Evolutionary conservation across 23 tunicate species (phyloP).

Genomic region (Clavelina lepadiformis): DNA sequence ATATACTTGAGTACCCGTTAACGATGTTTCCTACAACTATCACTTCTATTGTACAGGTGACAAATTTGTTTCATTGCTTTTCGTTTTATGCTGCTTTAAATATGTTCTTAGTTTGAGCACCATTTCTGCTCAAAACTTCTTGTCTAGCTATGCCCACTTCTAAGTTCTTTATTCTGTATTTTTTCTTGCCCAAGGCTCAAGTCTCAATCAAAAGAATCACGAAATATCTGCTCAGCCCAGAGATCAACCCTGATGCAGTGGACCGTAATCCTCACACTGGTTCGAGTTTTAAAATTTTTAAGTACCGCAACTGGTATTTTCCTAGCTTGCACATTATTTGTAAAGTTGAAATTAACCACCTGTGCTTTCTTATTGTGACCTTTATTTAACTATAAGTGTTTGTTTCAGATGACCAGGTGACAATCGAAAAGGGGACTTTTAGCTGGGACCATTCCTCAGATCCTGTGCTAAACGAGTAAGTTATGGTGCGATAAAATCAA

Average conservation of each 20-base stretch:
- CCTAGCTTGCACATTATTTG: too few species aligned
- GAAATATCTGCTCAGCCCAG: constrained; percentile 48
- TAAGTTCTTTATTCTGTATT: too few species aligned
- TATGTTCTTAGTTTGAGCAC: too few species aligned
- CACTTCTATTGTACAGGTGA: constrained; percentile 51
- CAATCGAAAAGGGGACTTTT: constrained; percentile 48
- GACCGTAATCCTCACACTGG: constrained; percentile 40
- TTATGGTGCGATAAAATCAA: not conserved
- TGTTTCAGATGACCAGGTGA: constrained; percentile 25
- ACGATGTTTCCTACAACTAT: constrained; percentile 68
- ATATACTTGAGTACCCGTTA: constrained; percentile 73
- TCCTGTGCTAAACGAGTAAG: constrained; percentile 55
- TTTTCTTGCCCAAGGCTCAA: constrained; percentile 38
- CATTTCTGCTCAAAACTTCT: too few species aligned
- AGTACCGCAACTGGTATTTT: too few species aligned
- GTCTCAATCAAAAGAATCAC: constrained; percentile 69
- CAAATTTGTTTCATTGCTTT: too few species aligned
- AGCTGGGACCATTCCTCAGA: constrained; percentile 58
- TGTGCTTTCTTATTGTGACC: too few species aligned
- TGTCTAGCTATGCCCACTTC: too few species aligned
- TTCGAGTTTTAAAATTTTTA: too few species aligned
- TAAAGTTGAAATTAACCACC: too few species aligned
- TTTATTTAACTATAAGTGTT: too few species aligned
- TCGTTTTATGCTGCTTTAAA: too few species aligned
- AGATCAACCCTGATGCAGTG: constrained; percentile 52